phyloP scores from a whole-genome alignment of 1,140 invertebrate genomes.

The Battus philenor region DNA sequence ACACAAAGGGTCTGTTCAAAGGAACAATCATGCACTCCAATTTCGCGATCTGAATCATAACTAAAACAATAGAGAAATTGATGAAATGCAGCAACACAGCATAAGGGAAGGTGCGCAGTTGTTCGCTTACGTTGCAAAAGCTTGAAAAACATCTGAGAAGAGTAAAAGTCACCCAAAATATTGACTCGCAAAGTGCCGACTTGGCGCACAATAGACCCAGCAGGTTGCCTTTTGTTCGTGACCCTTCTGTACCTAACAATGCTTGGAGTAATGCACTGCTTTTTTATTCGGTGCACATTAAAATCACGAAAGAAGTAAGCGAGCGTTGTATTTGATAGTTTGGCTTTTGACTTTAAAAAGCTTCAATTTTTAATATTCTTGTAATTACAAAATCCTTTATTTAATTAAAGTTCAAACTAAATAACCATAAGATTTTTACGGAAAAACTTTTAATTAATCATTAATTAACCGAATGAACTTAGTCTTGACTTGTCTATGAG shows the following conservation, averaged over 20 bases:
- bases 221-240: slow-evolving; percentile 59
- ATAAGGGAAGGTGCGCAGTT: slow-evolving; percentile 50
- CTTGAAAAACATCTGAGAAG: slow-evolving; percentile 38
- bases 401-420: no score
- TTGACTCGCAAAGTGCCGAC: slow-evolving; percentile 69
- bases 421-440: no score
- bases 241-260: slow-evolving; percentile 53
- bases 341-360: slow-evolving; percentile 8
- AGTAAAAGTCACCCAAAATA: slow-evolving; percentile 68
- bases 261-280: slow-evolving; percentile 59
- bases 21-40: slow-evolving; percentile 27
- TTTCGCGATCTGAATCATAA: slow-evolving; percentile 38
- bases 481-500: no score
- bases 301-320: slow-evolving; percentile 39
- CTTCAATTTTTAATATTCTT: slow-evolving; percentile 2
- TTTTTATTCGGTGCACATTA: slow-evolving; percentile 51
- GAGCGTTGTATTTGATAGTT: slow-evolving; percentile 27
- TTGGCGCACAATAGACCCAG: slow-evolving; percentile 56
- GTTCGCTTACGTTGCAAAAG: slow-evolving; percentile 51
- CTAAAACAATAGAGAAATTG: slow-evolving; percentile 50
- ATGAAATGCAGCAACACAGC: slow-evolving; percentile 37
- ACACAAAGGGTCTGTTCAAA: slow-evolving; percentile 6
- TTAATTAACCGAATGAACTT: no score
- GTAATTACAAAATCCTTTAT: no score
- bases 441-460: no score